These are phyloP conservation scores for Yponomeuta malinellus DNA, from an alignment of 2,888 invertebrate genomes.

Conservation along the genomic window DNA sequence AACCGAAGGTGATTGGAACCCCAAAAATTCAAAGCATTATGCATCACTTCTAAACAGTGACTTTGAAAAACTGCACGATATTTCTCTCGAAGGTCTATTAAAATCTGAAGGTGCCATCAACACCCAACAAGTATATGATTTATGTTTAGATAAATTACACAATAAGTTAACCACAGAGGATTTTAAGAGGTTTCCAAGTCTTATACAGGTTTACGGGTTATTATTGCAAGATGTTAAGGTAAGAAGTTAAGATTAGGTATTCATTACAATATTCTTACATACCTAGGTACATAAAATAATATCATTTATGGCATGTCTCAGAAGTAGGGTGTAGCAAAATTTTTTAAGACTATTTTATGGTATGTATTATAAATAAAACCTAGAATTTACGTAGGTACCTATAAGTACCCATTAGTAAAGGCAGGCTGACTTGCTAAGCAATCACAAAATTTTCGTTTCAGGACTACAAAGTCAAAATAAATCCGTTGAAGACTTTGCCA, in stretches of 20 bases:
- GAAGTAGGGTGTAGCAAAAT: too few relatives aligned
- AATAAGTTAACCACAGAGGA: slow-evolving; percentile 42
- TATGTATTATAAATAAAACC: too few relatives aligned
- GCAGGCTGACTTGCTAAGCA: not conserved
- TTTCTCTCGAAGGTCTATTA: slow-evolving; percentile 37
- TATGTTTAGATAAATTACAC: slow-evolving; percentile 44
- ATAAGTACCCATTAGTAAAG: too few relatives aligned
- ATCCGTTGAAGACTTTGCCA: slow-evolving; percentile 45
- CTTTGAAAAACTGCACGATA: slow-evolving; percentile 38
- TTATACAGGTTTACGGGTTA: slow-evolving; percentile 48
- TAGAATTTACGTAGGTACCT: too few relatives aligned
- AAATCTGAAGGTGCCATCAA: slow-evolving; percentile 31
- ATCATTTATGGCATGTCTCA: too few relatives aligned
- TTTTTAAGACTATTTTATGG: too few relatives aligned
- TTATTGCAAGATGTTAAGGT: slow-evolving; percentile 44
- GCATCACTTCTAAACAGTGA: slow-evolving; percentile 35
- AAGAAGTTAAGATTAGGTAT: slow-evolving; percentile 16
- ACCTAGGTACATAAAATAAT: too few relatives aligned
- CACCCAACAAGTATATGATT: slow-evolving; percentile 49
- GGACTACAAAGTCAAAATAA: slow-evolving; percentile 41
- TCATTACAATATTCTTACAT: too few relatives aligned
- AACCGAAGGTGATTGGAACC: slow-evolving; percentile 43
- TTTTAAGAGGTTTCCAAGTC: slow-evolving; percentile 53
- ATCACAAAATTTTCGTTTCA: slow-evolving; percentile 31
- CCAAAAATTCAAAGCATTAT: slow-evolving; percentile 32